A percentile compares a stretch with the other conserved stretches of the same genome.
Conservation (phyloP, 2,888 invertebrate genomes). For the Ischnura elegans region DNA sequence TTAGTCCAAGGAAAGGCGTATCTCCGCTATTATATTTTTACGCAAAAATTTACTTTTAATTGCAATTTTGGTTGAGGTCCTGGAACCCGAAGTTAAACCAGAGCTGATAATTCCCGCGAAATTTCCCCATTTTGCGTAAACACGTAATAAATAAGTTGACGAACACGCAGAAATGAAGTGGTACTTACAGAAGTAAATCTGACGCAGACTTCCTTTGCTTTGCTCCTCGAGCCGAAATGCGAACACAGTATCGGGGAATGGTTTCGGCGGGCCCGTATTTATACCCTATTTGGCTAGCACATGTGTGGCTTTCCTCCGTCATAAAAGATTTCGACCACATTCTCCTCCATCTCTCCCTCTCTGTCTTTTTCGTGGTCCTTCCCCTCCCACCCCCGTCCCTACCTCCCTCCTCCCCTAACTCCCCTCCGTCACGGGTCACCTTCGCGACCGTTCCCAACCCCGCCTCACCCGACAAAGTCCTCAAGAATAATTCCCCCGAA, state of each 20-base stretch:
- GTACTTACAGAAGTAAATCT: slow-evolving; percentile 22
- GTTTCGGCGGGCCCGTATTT: slow-evolving; percentile 22
- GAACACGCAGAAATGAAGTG: neutral
- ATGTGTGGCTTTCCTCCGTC: slow-evolving; percentile 34
- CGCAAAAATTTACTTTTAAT: no score
- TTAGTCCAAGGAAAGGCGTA: no score
- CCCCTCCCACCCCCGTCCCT: neutral
- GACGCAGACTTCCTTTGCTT: slow-evolving; percentile 38
- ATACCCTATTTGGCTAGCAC: slow-evolving; percentile 50
- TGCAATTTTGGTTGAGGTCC: no score
- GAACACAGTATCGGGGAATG: slow-evolving; percentile 20
- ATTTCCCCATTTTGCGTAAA: no score
- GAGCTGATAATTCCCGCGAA: no score
- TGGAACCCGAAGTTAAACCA: no score
- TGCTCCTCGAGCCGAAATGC: neutral
- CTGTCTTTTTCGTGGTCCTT: neutral
- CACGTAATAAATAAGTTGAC: no score
- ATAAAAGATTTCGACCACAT: neutral
- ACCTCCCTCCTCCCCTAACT: neutral
- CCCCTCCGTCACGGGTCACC: neutral
- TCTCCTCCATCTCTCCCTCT: neutral
- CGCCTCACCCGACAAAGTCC: neutral
- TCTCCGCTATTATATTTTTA: no score
- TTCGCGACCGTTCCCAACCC: neutral
- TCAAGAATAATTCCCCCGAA: neutral